Conservation (phyloP, 2,888 invertebrate genomes). For the Calameuta pallipes region DNA sequence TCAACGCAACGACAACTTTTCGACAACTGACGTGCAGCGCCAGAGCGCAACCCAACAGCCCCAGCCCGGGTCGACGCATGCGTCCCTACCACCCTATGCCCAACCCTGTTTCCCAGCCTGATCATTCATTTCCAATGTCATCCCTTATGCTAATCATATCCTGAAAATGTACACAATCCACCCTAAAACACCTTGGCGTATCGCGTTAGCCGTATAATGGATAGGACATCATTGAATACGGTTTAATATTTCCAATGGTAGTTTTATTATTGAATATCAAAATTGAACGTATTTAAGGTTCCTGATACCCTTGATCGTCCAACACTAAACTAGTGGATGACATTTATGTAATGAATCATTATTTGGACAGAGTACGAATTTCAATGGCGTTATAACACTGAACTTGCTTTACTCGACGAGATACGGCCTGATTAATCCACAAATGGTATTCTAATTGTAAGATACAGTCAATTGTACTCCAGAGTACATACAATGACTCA, state of each 20-base stretch:
- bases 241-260: too few species aligned
- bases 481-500: constrained; percentile 24
- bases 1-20: constrained; percentile 5
- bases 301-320: too few species aligned
- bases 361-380: too few species aligned
- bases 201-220: too few species aligned
- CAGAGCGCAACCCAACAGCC: constrained; percentile 53
- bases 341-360: too few species aligned
- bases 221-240: too few species aligned
- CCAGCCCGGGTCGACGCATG: constrained; percentile 59
- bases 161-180: neutral
- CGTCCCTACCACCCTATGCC: constrained; percentile 36
- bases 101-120: constrained; percentile 8
- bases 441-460: constrained; percentile 39
- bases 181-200: too few species aligned
- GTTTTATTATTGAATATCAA: too few species aligned
- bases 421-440: constrained; percentile 32
- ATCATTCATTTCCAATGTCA: constrained; percentile 13
- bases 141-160: constrained; percentile 2
- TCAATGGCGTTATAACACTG: too few species aligned
- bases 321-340: too few species aligned
- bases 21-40: constrained; percentile 52
- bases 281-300: too few species aligned
- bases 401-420: neutral
- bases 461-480: constrained; percentile 25